Percentiles rank a stretch among this genome's conserved stretches.
phyloP scores from a whole-genome alignment of 2,888 invertebrate genomes.

The Theodoxus fluviatilis region DNA sequence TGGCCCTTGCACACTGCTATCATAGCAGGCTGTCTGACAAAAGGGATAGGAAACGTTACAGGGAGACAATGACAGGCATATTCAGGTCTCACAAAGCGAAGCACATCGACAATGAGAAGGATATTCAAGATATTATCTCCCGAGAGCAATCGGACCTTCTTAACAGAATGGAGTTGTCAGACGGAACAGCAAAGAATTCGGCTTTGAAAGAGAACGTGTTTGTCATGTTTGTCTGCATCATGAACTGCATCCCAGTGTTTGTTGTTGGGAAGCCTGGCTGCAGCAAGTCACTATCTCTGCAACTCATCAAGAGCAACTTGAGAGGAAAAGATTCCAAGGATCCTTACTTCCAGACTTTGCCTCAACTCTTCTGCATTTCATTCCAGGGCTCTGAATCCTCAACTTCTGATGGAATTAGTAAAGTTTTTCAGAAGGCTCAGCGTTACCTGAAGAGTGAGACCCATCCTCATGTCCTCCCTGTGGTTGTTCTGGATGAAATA shows the following conservation, averaged over 20 bases:
- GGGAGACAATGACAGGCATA: not conserved
- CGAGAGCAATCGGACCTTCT: slow-evolving; percentile 41
- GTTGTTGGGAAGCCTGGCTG: slow-evolving; percentile 50
- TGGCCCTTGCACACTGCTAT: slow-evolving; percentile 25
- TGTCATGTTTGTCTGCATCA: slow-evolving; percentile 44
- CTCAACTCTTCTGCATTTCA: slow-evolving; percentile 43
- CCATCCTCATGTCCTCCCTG: slow-evolving; percentile 38
- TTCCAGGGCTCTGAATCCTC: slow-evolving; percentile 50
- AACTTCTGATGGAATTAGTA: slow-evolving; percentile 49
- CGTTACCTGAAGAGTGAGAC: slow-evolving; percentile 39
- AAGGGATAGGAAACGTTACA: not conserved
- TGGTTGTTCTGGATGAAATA: slow-evolving; percentile 52
- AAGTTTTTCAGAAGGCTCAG: slow-evolving; percentile 47
- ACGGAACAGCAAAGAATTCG: slow-evolving; percentile 43
- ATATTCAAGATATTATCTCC: slow-evolving; percentile 32
- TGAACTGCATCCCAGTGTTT: slow-evolving; percentile 45
- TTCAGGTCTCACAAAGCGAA: not conserved
- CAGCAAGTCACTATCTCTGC: slow-evolving; percentile 48
- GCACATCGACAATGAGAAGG: slow-evolving; percentile 20
- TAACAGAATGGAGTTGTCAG: slow-evolving; percentile 41
- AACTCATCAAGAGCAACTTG: slow-evolving; percentile 43
- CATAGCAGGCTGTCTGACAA: slow-evolving; percentile 9
- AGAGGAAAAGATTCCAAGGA: slow-evolving; percentile 45
- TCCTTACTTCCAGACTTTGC: slow-evolving; percentile 38
- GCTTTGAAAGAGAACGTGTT: slow-evolving; percentile 48